Evolutionary conservation across 2,113 vertebrate species (phyloP).

Genomic region (Corvus hawaiiensis): DNA sequence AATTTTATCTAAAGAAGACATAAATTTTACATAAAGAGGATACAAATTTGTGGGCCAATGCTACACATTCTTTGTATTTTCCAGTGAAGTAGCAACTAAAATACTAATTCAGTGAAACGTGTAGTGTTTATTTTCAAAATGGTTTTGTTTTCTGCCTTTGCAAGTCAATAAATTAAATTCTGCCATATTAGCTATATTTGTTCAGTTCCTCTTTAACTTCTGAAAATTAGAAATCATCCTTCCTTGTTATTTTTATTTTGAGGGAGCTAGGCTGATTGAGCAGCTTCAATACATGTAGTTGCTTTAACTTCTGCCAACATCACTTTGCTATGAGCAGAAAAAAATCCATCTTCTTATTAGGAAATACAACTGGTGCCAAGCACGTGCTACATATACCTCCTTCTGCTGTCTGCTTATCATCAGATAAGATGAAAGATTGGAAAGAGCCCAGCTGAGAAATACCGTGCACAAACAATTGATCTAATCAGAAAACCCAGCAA

Average conservation of each 20-base stretch:
- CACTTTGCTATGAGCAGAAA: neutral
- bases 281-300: neutral
- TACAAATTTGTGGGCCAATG: neutral
- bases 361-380: neutral
- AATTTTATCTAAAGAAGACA: conserved; percentile 6
- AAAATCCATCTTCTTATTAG: neutral
- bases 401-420: neutral
- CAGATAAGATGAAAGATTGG: neutral
- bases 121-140: neutral
- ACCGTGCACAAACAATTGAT: neutral
- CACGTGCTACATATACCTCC: neutral
- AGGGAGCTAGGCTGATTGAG: neutral
- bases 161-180: neutral
- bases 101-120: neutral
- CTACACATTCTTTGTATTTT: neutral
- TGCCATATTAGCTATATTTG: neutral
- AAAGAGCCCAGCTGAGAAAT: neutral
- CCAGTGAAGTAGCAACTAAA: neutral
- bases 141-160: neutral
- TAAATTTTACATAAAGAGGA: neutral
- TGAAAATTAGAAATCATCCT: neutral
- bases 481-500: neutral
- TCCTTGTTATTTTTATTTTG: neutral
- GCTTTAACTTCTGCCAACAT: neutral
- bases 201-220: neutral